These are phyloP conservation scores for Pachydiplax longipennis DNA, from an alignment of 2,888 invertebrate species.

Conservation along the genomic window DNA sequence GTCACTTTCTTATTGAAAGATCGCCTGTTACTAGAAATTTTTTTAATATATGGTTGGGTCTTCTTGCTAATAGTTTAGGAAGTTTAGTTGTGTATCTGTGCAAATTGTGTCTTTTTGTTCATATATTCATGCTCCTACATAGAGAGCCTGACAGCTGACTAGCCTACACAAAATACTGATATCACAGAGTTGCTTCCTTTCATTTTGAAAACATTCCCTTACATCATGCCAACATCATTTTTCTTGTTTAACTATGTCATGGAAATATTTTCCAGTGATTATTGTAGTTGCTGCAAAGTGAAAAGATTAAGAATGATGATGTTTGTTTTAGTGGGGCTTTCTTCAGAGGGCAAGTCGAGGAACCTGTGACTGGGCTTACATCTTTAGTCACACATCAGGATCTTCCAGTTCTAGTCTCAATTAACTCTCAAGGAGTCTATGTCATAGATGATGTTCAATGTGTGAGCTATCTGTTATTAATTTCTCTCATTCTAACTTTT, in stretches of 20 bases:
- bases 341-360: constrained; percentile 94
- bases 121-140: too few species aligned
- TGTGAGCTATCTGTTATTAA: constrained; percentile 65
- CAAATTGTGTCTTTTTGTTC: too few species aligned
- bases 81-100: too few species aligned
- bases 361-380: constrained; percentile 84
- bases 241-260: background rate
- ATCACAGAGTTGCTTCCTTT: too few species aligned
- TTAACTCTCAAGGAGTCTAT: constrained; percentile 84
- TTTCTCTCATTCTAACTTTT: background rate
- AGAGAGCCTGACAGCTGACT: too few species aligned
- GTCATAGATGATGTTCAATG: constrained; percentile 85
- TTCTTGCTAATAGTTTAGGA: too few species aligned
- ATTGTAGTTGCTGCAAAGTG: background rate
- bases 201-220: too few species aligned
- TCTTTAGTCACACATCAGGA: constrained; percentile 87
- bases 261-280: background rate
- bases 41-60: too few species aligned
- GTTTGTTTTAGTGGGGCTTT: constrained; percentile 78
- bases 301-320: background rate
- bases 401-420: constrained; percentile 85
- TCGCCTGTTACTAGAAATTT: too few species aligned
- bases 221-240: background rate
- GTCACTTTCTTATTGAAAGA: too few species aligned
- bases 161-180: too few species aligned